Evolutionary conservation across 2,888 invertebrate genomes (phyloP), one percentile per base, ranked within the genome.

Genomic region (Cremastinae sp.): DNA sequence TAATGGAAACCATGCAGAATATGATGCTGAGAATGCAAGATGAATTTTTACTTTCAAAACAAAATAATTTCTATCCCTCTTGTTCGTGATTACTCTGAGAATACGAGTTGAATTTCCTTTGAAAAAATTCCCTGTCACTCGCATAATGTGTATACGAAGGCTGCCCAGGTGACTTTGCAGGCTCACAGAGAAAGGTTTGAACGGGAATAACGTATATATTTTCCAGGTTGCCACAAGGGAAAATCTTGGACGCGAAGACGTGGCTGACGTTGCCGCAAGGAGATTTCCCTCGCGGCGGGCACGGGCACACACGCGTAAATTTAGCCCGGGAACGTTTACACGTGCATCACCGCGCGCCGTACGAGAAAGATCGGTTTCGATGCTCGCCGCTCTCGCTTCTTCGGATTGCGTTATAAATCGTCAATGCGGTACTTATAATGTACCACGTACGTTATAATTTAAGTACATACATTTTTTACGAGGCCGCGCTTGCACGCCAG

Each of bases 371-470:
- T 61, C 76, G 74, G 45, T 55, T 70, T 37, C 72, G 61, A 53
- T 58, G 62, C 59, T 64, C 64, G 53, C 64, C 61, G 47, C 28
- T 12, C 62, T 20, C 58, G 58, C 70, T 69, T 80, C 74, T 77
- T 62, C 65, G 75, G 71, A 80, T 79, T 74, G 78, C 75, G 77
- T 78, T 79, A 78, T 81, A 78, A 80, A 81, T 81, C 74, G 78
- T 62, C 74, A 78, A 78, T 74, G 75, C 77, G 71, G 66, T 73
- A 55, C 73, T 79, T 78, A 80, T 78, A 79, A 78, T 79, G 74
- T 79, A 79, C 72, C 69, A 65, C 78, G 64, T 75, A 80, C 74
- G 72, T 75, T 79, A 78, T 80, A 80, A 80, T 81, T 81, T 81
- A 55, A 75, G 78, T 78, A 43, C 69, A 45, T 71, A 59, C 70